These are phyloP conservation scores for Panthera uncia DNA, from an alignment of 2,113 vertebrate genomes.

Conservation along the genomic window DNA sequence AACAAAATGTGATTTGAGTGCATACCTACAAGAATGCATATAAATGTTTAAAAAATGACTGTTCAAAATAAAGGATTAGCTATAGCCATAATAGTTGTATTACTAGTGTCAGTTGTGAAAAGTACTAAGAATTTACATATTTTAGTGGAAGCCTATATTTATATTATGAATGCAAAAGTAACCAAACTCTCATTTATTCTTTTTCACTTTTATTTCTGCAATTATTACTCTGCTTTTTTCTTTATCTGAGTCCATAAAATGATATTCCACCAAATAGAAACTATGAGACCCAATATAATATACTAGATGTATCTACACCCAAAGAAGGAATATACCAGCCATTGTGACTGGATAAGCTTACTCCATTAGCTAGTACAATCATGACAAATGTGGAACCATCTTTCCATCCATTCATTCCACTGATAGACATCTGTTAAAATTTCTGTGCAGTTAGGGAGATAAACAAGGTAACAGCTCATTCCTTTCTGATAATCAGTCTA, in stretches of 20 bases:
- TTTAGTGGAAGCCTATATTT: neutral
- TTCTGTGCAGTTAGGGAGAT: neutral
- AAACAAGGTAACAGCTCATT: neutral
- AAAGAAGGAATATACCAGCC: neutral
- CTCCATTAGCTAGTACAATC: neutral
- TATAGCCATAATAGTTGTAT: neutral
- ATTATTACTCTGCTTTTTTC: neutral
- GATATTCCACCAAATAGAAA: neutral
- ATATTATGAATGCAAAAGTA: constrained; percentile 17
- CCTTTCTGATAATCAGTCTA: neutral
- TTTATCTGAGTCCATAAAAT: neutral
- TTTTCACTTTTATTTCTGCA: neutral
- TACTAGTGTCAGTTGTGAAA: neutral
- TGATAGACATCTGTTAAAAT: neutral
- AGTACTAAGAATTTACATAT: constrained; percentile 3
- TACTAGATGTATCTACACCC: neutral
- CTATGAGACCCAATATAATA: neutral
- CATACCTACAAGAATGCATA: neutral
- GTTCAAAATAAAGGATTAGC: constrained; percentile 28
- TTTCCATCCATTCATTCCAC: neutral
- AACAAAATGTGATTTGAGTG: neutral
- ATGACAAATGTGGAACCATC: neutral
- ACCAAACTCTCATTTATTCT: neutral
- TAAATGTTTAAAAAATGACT: constrained; percentile 18
- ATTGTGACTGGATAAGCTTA: neutral